These are phyloP conservation scores for Tipula confusa DNA, from an alignment of 2,888 invertebrate species.

Conservation along the genomic window DNA sequence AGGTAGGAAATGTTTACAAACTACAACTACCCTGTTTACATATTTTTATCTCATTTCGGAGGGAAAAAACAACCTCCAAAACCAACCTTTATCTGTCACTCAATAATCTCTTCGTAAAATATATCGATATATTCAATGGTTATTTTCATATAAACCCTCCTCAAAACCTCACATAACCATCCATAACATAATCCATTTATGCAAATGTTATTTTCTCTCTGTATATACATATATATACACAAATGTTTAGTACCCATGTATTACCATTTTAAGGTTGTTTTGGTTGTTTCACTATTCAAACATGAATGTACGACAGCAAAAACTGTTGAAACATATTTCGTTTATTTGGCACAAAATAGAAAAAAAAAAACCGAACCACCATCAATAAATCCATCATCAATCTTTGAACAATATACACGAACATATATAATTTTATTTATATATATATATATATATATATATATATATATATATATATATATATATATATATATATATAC, in stretches of 20 bases:
- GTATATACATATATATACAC: neutral
- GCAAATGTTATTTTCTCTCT: neutral
- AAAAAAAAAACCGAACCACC: too few species aligned
- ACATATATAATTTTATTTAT: neutral
- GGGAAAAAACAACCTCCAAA: neutral
- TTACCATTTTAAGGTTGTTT: neutral
- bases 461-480: too few species aligned
- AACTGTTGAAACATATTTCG: conserved; percentile 20
- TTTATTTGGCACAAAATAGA: too few species aligned
- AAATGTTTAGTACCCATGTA: neutral
- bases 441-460: neutral
- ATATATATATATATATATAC: too few species aligned
- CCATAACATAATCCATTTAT: neutral
- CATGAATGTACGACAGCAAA: neutral
- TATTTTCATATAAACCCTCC: neutral
- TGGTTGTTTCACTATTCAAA: neutral
- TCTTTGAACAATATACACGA: neutral
- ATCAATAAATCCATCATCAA: conserved; percentile 20
- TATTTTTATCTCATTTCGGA: neutral
- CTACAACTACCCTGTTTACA: too few species aligned
- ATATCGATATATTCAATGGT: neutral
- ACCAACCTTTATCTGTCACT: neutral
- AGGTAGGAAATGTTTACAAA: too few species aligned
- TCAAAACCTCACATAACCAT: neutral
- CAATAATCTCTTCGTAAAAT: neutral